phyloP scores from a whole-genome alignment of 1,140 invertebrate genomes.

The Tetramorium simillimum region DNA sequence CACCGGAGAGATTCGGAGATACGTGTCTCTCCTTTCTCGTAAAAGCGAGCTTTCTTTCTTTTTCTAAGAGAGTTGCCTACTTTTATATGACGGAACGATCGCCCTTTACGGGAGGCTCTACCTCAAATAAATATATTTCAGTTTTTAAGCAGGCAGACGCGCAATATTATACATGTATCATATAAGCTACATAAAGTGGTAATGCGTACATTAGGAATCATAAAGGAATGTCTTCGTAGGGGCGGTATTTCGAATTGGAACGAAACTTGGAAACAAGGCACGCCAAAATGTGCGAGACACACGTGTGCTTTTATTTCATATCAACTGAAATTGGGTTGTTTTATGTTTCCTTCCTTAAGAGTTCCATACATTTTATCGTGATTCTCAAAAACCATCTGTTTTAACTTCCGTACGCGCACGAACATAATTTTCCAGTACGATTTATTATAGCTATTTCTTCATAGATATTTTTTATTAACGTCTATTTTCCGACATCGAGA shows the following conservation, averaged over 20 bases:
- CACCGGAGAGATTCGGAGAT: constrained; percentile 16
- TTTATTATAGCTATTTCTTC: neutral
- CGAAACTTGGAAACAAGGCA: neutral
- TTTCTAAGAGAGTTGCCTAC: neutral
- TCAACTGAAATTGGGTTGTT: neutral
- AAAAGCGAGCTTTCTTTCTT: constrained; percentile 12
- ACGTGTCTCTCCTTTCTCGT: neutral
- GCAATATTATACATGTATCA: neutral
- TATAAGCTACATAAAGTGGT: neutral
- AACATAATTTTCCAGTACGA: neutral
- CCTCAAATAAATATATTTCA: neutral
- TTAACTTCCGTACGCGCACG: neutral
- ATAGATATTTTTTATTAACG: constrained; percentile 4
- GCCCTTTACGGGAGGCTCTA: neutral
- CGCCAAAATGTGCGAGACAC: neutral
- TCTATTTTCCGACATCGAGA: constrained; percentile 24
- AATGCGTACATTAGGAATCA: constrained; percentile 23
- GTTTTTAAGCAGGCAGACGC: neutral
- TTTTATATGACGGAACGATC: neutral
- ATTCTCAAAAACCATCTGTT: neutral
- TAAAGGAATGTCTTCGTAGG: neutral
- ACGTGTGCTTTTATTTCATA: neutral
- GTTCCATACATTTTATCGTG: neutral
- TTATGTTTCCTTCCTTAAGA: neutral
- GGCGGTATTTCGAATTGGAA: neutral